Evolutionary conservation across 2,888 invertebrate genomes (phyloP), one percentile per base, ranked within the genome.

Genomic region (Thymelicus sylvestris): DNA sequence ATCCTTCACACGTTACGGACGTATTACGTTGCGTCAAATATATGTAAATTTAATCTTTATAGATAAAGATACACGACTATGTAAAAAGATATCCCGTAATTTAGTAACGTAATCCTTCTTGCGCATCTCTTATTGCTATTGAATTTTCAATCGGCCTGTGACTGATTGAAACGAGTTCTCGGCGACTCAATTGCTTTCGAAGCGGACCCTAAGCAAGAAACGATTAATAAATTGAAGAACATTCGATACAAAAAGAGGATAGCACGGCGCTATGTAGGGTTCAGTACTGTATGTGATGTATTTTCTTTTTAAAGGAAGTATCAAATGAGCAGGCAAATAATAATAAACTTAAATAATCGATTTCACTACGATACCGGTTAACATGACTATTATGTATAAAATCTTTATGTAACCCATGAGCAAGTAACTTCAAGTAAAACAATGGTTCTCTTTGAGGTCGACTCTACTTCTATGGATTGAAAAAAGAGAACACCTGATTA

Each of bases 131-230:
- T 89, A 87, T 88, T 88, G 81, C 83, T 83, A 91, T 86, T 88
- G 90, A 91, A 91, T 87, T 89, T 89, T 89, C 90, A 91, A 91
- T 88, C 83, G 86, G 83, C 84, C 86, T 83, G 83, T 89, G 91
- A 92, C 92, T 92, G 92, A 93, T 92, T 88, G 90, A 86, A 90
- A 86, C 86, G 88, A 85, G 83, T 83, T 83, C 83, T 81, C 74
- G 78, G 80, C 78, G 83, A 80, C 85, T 76, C 86, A 84, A 89
- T 89, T 88, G 92, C 88, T 87, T 89, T 87, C 88, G 88, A 90
- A 92, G 88, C 86, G 88, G 89, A 86, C 83, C 86, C 80, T 83
- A 86, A 86, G 83, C 74, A 80, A 83, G 83, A 87, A 87, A 87
- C 83, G 87, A 87, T 86, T 84, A 85, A 87, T 87, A 89, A 90